Base-by-base conservation (phyloP, 2,888 invertebrate genomes). In the Seladonia tumulorum region DNA sequence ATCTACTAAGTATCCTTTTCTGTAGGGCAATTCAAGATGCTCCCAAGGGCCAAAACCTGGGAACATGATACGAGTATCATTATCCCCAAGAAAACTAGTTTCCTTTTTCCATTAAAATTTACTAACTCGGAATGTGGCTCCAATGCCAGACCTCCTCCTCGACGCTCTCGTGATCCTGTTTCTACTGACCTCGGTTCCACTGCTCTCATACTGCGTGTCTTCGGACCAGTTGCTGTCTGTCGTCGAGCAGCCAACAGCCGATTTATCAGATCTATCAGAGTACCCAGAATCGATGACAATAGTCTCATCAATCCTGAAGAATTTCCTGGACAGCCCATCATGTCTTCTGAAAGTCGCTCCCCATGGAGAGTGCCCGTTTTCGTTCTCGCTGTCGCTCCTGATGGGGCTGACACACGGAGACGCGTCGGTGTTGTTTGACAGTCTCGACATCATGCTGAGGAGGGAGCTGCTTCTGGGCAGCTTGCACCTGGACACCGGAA, bases 351-450 rank as follows among this genome's bases (percentile, higher is more conserved):
- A 76, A 0, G 73, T 79, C 0, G 70, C 25, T 12, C 68, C 72
- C 79, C 76, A 79, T 0, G 12, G 22, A 2, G 0, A 2, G 1
- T 0, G 14, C 5, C 18, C 0, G 18, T 22, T 29, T 1, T 78
- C 0, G 45, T 0, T 5, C 14, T 81, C 83, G 18, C n/a, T 35
- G 3, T 78, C 79, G 35, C 39, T 71, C 35, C 75, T 83, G 22
- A 93, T 93, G 0, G 93, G 93, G 63, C 93, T 93, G n/a, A 92
- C 35, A 12, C 88, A 90, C 0, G 91, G 92, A 0, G 86, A 92
- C 5, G 74, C 49, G 16, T 22, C 57, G 29, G 7, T 16, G 47
- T 68, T 57, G 0, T 8, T 42, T 2, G 89, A 82, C 7, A 77
- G 14, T 22, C 25, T 82, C 1, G 91, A 89, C 47, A 53, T 60